phyloP scores from a whole-genome alignment of 2,888 invertebrate species.

The Sesia apiformis region DNA sequence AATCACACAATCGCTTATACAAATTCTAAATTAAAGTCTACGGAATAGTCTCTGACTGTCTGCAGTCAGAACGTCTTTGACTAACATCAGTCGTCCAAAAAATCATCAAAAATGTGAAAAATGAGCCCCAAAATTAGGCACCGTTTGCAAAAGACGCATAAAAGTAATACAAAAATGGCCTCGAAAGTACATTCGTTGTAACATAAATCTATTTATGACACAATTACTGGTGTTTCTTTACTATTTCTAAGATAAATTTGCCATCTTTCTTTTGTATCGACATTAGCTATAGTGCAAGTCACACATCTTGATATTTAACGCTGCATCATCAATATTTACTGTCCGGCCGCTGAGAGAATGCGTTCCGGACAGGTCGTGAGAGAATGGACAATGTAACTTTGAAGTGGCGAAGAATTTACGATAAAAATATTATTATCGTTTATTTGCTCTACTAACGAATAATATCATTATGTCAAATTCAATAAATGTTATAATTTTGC shows the following conservation, averaged over 20 bases:
- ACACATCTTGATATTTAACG: too few species aligned
- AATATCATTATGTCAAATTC: too few species aligned
- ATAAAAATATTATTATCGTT: too few species aligned
- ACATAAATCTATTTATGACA: slow-evolving; percentile 1
- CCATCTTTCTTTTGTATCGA: background rate
- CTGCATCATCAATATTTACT: too few species aligned
- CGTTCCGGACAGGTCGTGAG: too few species aligned
- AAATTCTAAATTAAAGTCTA: slow-evolving; percentile 6
- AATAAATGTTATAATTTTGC: too few species aligned
- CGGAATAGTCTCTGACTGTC: slow-evolving; percentile 12
- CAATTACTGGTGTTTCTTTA: background rate
- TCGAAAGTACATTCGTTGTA: slow-evolving; percentile 34
- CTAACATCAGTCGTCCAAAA: too few species aligned
- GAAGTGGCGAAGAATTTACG: too few species aligned
- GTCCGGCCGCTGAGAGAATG: too few species aligned
- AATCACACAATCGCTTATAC: slow-evolving; percentile 46
- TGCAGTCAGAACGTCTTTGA: slow-evolving; percentile 1
- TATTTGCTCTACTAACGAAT: too few species aligned
- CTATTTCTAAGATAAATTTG: background rate
- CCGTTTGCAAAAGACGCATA: slow-evolving; percentile 21
- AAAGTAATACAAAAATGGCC: slow-evolving; percentile 26
- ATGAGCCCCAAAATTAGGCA: slow-evolving; percentile 36
- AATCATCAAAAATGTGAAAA: slow-evolving; percentile 8
- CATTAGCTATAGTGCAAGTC: background rate
- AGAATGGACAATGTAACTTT: too few species aligned